Evolutionary conservation across 2,113 vertebrate species (phyloP).

Genomic region (Coryphaenoides rupestris): DNA sequence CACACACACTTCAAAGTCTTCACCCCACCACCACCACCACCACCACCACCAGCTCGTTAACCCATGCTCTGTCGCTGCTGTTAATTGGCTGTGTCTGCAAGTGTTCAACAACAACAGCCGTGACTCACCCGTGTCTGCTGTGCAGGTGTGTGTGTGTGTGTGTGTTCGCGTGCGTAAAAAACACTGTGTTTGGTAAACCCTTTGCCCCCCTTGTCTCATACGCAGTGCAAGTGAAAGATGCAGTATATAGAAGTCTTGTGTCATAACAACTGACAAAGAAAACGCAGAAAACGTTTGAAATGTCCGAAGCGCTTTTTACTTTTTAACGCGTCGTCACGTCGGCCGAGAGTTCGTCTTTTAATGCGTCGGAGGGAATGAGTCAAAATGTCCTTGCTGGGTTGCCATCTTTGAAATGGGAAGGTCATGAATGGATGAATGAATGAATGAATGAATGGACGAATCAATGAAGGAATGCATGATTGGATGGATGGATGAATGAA

Average conservation of each 20-base stretch:
- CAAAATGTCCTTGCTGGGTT: conserved; percentile 74
- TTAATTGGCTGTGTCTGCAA: conserved; percentile 37
- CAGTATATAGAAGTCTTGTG: no score
- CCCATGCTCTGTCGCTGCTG: conserved; percentile 25
- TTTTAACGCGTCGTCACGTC: background rate
- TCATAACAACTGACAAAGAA: no score
- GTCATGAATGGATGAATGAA: conserved; percentile 1
- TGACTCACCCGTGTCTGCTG: conserved; percentile 55
- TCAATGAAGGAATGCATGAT: conserved; percentile 35
- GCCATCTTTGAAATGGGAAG: conserved; percentile 50
- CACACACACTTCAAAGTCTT: conserved; percentile 41
- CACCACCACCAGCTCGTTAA: conserved; percentile 51
- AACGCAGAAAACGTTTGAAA: no score
- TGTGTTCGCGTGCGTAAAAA: conserved; percentile 20
- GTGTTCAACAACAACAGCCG: conserved; percentile 29
- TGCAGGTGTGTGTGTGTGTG: conserved; percentile 51
- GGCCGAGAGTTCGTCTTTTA: background rate
- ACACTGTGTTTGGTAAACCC: conserved; percentile 27
- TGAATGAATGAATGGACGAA: conserved; percentile 23
- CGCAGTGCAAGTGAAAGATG: no score
- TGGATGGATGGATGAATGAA: no score
- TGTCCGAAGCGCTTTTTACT: background rate
- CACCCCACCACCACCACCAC: conserved; percentile 27
- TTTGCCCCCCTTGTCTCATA: conserved; percentile 3
- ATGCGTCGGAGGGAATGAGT: conserved; percentile 61